Conservation (phyloP, 1,140 invertebrate genomes). For the Polypedilum pembai region DNA sequence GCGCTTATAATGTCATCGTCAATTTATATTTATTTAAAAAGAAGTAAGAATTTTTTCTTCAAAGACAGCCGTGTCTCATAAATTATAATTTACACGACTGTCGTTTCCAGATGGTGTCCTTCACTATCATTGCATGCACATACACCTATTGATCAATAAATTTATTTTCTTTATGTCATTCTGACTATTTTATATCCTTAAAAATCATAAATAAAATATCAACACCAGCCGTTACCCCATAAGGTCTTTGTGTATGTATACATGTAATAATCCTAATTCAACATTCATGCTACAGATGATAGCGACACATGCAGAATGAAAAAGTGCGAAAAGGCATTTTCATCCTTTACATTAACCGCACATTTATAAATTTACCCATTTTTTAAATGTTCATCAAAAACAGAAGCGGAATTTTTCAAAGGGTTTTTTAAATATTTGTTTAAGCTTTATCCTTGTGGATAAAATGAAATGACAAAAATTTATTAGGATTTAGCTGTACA, state of each 20-base stretch:
- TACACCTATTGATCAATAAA: not conserved
- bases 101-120: not conserved
- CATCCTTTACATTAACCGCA: not conserved
- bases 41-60: not conserved
- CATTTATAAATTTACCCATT: slow-evolving; percentile 26
- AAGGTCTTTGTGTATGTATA: not conserved
- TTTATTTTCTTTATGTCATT: too few species aligned
- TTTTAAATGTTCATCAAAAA: slow-evolving; percentile 15
- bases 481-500: not conserved
- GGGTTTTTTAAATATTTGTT: slow-evolving; percentile 21
- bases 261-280: slow-evolving; percentile 24
- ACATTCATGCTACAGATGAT: not conserved
- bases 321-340: not conserved
- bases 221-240: not conserved
- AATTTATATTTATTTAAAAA: slow-evolving; percentile 26
- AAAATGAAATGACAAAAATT: not conserved
- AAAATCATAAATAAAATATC: not conserved
- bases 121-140: not conserved
- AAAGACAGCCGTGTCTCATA: not conserved
- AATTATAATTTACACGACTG: slow-evolving; percentile 4
- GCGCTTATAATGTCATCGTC: slow-evolving; percentile 9
- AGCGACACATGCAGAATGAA: not conserved
- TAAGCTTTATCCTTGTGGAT: not conserved
- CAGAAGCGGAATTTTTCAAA: not conserved
- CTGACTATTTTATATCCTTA: too few species aligned